Base-by-base conservation (phyloP, 2,113 vertebrate genomes). In the Arizona elegans region DNA sequence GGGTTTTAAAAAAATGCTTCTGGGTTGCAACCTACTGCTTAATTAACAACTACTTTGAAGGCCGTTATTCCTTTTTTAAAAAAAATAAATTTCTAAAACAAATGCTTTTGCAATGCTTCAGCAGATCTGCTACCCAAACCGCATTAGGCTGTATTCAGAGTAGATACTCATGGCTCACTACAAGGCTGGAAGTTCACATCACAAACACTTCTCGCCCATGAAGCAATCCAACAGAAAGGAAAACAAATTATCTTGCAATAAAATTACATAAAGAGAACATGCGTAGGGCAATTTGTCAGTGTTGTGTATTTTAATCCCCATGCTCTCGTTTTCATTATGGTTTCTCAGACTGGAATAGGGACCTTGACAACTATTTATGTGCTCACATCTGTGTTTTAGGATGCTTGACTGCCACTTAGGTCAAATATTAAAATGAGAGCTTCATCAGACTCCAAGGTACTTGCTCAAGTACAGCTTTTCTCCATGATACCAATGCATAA, bases 371-470 rank as follows among this genome's bases (percentile, higher is more conserved):
- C 92, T 88, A 75, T 92, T 92, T 91, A 93, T 0, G 0, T 0
- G 0, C 86, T 88, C 12, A 0, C 89, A 87, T 92, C 94, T 94
- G 94, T 93, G 92, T 62, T 75, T 94, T 90, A 91, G 90, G 93
- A 92, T 26, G 95, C 94, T 93, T 19, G 87, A 75, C 93, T 94
- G 94, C 93, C 93, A 93, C 94, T 90, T 89, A 89, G 87, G 91
- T 95, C 95, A 96, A 0, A 91, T 91, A 95, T 3, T 92, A 94
- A 95, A 95, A 93, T 70, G 33, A 90, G 65, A 95, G 95, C 95
- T 91, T 0, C 0, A 1, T 52, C 90, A 93, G 52, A 62, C 92
- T 17, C 65, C 58, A 86, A 59, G 50, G 85, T 96, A 91, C 56
- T 54, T 94, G 91, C 91, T 92, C 88, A 24, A 0, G 89, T 91